Evolutionary conservation across 1,140 invertebrate species (phyloP).

Genomic region (Neoseiulus cucumeris): DNA sequence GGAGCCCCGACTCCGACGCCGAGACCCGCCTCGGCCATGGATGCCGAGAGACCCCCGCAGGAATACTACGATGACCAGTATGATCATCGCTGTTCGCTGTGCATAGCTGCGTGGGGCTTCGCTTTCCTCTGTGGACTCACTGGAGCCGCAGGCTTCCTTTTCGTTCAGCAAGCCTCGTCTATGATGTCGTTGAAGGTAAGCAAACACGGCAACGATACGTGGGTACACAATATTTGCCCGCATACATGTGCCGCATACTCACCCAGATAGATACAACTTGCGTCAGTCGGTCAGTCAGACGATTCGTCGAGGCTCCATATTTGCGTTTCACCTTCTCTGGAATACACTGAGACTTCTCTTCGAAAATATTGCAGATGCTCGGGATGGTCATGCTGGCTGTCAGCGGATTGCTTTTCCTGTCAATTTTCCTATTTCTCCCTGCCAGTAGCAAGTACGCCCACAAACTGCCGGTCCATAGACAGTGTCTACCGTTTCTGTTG

Average conservation of each 20-base stretch:
- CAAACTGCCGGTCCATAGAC: constrained; percentile 4
- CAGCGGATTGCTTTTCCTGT: neutral
- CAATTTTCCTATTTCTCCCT: constrained; percentile 4
- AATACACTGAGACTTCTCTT: neutral
- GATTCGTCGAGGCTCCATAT: neutral
- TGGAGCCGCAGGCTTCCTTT: neutral
- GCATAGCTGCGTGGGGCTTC: constrained; percentile 8
- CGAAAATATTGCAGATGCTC: neutral
- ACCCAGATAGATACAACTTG: too few relatives aligned
- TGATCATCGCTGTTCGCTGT: constrained; percentile 6
- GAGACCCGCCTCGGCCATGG: neutral
- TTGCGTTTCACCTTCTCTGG: neutral
- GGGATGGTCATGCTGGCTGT: neutral
- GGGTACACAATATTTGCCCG: too few relatives aligned
- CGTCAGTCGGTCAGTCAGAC: too few relatives aligned
- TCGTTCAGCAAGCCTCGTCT: neutral
- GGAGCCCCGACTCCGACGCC: too few relatives aligned
- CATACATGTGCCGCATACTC: too few relatives aligned
- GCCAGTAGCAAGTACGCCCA: constrained; percentile 1
- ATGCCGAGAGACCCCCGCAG: neutral
- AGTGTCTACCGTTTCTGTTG: constrained; percentile 2
- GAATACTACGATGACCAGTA: constrained; percentile 3
- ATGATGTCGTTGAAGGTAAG: neutral
- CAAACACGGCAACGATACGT: too few relatives aligned
- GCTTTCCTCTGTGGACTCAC: constrained; percentile 6